phyloP scores from a whole-genome alignment of 1,140 invertebrate genomes.

The Copidosoma floridanum region DNA sequence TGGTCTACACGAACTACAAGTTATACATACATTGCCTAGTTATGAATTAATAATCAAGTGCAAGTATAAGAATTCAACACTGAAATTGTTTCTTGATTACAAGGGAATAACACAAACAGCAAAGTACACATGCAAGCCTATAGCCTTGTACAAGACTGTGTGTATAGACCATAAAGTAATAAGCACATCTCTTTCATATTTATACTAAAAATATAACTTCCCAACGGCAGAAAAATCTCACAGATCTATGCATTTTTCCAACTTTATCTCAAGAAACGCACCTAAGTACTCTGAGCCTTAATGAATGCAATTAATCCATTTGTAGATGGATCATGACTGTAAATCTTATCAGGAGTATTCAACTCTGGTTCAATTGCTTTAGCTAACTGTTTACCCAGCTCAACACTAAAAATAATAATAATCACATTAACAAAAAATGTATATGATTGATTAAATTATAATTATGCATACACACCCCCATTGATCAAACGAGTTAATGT shows the following conservation, averaged over 20 bases:
- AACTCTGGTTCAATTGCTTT: conserved; percentile 96
- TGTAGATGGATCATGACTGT: conserved; percentile 76
- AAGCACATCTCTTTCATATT: neutral
- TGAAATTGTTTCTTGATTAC: neutral
- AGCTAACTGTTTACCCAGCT: conserved; percentile 96
- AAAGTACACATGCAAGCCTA: conserved; percentile 25
- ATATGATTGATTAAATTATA: conserved; percentile 21
- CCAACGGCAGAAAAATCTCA: neutral
- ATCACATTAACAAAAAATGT: conserved; percentile 21
- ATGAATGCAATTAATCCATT: conserved; percentile 84
- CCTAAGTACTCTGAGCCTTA: conserved; percentile 57
- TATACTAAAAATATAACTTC: neutral
- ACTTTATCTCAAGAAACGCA: neutral
- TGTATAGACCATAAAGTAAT: too few species aligned
- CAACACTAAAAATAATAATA: conserved; percentile 67
- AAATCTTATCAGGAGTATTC: conserved; percentile 60
- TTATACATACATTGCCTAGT: neutral
- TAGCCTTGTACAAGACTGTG: conserved; percentile 69
- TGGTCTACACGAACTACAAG: conserved; percentile 2
- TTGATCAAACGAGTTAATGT: conserved; percentile 99
- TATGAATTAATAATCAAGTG: neutral
- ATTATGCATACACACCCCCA: conserved; percentile 77
- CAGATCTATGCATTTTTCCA: neutral
- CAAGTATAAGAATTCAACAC: neutral
- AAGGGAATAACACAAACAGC: neutral